Percentiles rank a stretch among this genome's conserved stretches.
Conservation (phyloP, 2,797 vertebrate species). For the Sylvia borin region DNA sequence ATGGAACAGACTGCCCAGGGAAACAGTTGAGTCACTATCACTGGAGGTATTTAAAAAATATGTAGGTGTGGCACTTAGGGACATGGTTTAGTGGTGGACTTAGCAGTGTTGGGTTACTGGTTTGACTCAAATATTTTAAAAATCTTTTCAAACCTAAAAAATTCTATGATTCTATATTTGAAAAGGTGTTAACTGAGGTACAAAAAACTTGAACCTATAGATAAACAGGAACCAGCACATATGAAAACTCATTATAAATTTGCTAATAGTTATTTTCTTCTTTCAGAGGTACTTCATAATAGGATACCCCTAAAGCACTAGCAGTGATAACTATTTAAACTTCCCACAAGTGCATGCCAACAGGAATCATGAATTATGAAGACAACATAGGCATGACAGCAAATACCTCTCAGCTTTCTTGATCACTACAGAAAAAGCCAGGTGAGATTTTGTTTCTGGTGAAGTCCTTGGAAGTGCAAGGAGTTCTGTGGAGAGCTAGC, state of each 20-base stretch:
- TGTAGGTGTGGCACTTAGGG: background rate
- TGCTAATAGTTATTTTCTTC: slow-evolving; percentile 23
- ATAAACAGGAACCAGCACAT: background rate
- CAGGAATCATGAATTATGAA: background rate
- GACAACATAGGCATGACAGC: background rate
- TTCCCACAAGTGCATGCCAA: background rate
- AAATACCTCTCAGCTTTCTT: background rate
- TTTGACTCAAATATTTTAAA: background rate
- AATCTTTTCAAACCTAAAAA: background rate
- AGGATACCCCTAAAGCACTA: background rate
- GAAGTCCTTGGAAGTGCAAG: background rate
- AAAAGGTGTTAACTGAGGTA: background rate
- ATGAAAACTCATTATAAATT: slow-evolving; percentile 7
- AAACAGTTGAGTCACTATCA: background rate
- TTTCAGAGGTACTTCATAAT: background rate
- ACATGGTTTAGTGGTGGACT: background rate
- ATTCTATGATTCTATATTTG: background rate
- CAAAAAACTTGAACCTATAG: background rate
- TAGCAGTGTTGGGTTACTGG: background rate
- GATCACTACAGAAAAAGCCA: background rate
- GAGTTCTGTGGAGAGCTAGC: background rate
- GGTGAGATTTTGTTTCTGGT: background rate
- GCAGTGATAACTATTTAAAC: background rate
- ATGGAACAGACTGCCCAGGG: background rate
- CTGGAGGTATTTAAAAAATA: background rate